Evolutionary conservation across 2,888 invertebrate species (phyloP), one percentile per base, ranked within the genome.

Genomic region (Cryptophagus acutangulus): DNA sequence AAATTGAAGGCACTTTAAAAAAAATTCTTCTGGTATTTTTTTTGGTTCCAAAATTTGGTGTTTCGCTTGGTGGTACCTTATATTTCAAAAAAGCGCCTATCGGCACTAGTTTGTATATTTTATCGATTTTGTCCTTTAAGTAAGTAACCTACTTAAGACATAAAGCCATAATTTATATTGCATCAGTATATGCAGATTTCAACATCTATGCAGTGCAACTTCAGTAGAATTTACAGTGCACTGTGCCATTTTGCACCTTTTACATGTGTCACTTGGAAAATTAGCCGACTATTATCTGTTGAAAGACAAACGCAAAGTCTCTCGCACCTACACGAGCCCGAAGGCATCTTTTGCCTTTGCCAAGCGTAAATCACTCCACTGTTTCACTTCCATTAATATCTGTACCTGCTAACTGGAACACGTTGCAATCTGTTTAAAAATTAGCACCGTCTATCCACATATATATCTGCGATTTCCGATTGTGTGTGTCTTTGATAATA

Each of bases 331-430:
- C 55, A 57, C 50, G 36, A 41, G 54, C 57, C 53, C 43, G 29
- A 45, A n/a, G 54, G 57, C 55, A 49, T 49, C 46, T 38, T 40
- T 44, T 47, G 47, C 39, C 38, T 50, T 46, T 45, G 46, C 45
- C 43, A 33, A n/a, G 45, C 41, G 53, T 57, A 55, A 57, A 55
- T 58, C 54, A 55, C 49, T 51, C 47, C 40, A 43, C 41, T 44
- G 47, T 51, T 50, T 48, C 45, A 55, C 55, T 46, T 53, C 51
- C 48, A 57, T 56, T 57, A 57, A 57, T 57, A 57, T 54, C 36
- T 41, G 45, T 45, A 47, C 51, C 52, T 54, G 55, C 54, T 56
- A 57, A 58, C 55, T 58, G 54, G 58, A 57, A 58, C 56, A 52
- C 41, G 39, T 38, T 37, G 44, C 43, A 44, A 48, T 49, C 43